Evolutionary conservation across 2,888 invertebrate genomes (phyloP).

Genomic region (Salticus scenicus): DNA sequence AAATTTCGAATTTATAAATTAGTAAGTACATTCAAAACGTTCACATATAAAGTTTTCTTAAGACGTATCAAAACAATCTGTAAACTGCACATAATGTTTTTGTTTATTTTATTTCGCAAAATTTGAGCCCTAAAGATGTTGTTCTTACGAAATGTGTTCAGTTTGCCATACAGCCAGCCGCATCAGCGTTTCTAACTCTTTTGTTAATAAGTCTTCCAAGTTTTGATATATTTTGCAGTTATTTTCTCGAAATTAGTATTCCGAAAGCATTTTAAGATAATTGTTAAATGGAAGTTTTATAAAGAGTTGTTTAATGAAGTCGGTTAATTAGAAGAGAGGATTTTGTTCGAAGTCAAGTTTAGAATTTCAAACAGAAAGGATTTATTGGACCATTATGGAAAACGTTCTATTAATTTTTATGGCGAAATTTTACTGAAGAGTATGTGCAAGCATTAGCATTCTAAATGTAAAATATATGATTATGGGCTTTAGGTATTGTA

Average conservation of each 20-base stretch:
- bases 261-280: constrained; percentile 1
- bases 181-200: background rate
- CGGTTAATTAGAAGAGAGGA: background rate
- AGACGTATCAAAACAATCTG: background rate
- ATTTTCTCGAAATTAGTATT: constrained; percentile 3
- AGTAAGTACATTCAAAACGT: no score
- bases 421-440: no score
- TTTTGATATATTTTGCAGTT: constrained; percentile 6
- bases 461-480: no score
- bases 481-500: no score
- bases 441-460: no score
- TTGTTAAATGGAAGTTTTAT: constrained; percentile 19
- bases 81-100: no score
- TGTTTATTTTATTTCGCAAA: no score
- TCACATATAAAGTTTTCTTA: background rate
- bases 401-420: background rate
- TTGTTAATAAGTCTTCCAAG: background rate
- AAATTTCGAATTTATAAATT: no score
- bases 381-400: background rate
- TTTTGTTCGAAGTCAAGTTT: constrained; percentile 4
- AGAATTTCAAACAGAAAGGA: constrained; percentile 9
- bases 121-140: background rate
- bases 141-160: background rate
- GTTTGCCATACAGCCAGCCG: background rate
- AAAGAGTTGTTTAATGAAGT: constrained; percentile 15